These are phyloP conservation scores for Cenopis cana DNA, from an alignment of 2,888 invertebrate genomes.

Conservation along the genomic window DNA sequence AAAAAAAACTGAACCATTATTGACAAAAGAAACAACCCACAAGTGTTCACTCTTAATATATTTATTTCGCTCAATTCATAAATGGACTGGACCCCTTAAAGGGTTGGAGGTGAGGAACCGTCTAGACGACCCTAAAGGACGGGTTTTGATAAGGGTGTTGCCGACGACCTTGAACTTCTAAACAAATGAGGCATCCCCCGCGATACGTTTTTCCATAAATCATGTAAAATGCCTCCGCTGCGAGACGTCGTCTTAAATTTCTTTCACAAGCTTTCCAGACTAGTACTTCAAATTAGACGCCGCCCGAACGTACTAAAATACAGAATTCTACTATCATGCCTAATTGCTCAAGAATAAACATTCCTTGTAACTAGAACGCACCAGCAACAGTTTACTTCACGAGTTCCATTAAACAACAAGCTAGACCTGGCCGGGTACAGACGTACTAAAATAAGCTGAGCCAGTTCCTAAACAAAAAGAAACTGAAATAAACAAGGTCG, in stretches of 20 bases:
- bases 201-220: conserved; percentile 53
- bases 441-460: conserved; percentile 81
- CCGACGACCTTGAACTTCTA: conserved; percentile 81
- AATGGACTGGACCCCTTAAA: conserved; percentile 74
- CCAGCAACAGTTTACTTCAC: conserved; percentile 60
- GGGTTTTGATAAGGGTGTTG: conserved; percentile 81
- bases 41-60: conserved; percentile 46
- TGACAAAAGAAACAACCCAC: conserved; percentile 22
- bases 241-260: conserved; percentile 57
- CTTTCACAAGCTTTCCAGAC: conserved; percentile 65
- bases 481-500: conserved; percentile 86
- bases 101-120: conserved; percentile 80
- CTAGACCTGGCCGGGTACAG: conserved; percentile 69
- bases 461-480: conserved; percentile 84
- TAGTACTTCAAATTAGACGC: conserved; percentile 52
- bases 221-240: conserved; percentile 50
- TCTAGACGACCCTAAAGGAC: conserved; percentile 82
- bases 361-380: neutral
- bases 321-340: conserved; percentile 19
- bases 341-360: conserved; percentile 16
- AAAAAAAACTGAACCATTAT: neutral
- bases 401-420: conserved; percentile 67
- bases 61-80: conserved; percentile 61
- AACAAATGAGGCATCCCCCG: conserved; percentile 76
- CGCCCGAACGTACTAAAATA: neutral